phyloP scores from a whole-genome alignment of 2,888 invertebrate genomes.

The Monopis laevigella region DNA sequence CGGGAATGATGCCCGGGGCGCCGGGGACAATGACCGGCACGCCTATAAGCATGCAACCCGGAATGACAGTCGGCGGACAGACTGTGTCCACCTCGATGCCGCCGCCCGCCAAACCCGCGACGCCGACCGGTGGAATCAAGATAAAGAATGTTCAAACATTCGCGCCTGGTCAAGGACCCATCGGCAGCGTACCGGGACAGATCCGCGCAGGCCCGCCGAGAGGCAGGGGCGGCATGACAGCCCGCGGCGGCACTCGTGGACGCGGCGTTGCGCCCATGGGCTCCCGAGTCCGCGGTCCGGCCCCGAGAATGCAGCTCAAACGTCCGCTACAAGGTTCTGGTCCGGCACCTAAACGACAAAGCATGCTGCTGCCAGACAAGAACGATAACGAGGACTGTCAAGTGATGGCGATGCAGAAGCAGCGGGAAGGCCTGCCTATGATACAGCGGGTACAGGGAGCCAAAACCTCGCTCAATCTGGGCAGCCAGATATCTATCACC shows the following conservation, averaged over 20 bases:
- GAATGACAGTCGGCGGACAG: too few species aligned
- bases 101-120: slow-evolving; percentile 13
- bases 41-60: neutral
- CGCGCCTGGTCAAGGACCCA: slow-evolving; percentile 37
- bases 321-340: slow-evolving; percentile 27
- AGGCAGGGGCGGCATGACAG: slow-evolving; percentile 28
- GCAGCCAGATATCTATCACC: slow-evolving; percentile 78
- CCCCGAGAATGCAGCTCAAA: slow-evolving; percentile 50
- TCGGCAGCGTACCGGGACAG: neutral
- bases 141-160: slow-evolving; percentile 58
- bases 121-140: slow-evolving; percentile 26
- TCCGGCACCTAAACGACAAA: slow-evolving; percentile 57
- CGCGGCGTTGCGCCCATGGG: slow-evolving; percentile 39
- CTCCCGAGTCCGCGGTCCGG: slow-evolving; percentile 47
- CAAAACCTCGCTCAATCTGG: slow-evolving; percentile 70
- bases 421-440: slow-evolving; percentile 76
- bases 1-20: slow-evolving; percentile 22
- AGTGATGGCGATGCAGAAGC: slow-evolving; percentile 78
- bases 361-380: slow-evolving; percentile 73
- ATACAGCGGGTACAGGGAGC: slow-evolving; percentile 79
- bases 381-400: slow-evolving; percentile 81
- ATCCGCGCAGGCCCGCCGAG: neutral
- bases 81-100: too few species aligned
- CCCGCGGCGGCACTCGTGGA: slow-evolving; percentile 17
- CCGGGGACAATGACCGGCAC: too few species aligned